These are phyloP conservation scores for Brachionus koreanus DNA, from an alignment of 1,140 invertebrate species.

Conservation along the genomic window DNA sequence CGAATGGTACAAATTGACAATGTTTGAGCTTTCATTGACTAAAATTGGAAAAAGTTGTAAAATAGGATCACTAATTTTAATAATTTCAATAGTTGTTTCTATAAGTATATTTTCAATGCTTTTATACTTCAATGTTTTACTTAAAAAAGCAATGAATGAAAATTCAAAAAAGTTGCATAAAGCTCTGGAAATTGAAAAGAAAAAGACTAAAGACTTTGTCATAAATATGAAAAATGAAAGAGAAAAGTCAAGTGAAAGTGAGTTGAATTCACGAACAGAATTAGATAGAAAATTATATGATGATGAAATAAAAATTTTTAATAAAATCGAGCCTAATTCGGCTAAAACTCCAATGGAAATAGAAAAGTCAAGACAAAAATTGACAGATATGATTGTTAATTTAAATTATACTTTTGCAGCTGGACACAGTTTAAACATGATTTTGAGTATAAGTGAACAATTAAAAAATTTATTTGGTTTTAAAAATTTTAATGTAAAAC, in stretches of 20 bases:
- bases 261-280: neutral
- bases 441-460: conserved; percentile 1
- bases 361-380: neutral
- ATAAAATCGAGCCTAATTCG: neutral
- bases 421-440: neutral
- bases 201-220: neutral
- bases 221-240: neutral
- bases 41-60: neutral
- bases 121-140: neutral
- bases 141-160: neutral
- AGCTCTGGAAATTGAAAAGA: neutral
- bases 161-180: neutral
- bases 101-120: neutral
- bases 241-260: neutral
- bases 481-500: neutral
- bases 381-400: neutral
- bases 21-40: neutral
- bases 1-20: conserved; percentile 23
- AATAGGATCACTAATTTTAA: neutral
- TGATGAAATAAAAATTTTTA: neutral
- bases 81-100: neutral
- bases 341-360: conserved; percentile 4
- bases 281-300: no score
- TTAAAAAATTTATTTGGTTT: conserved; percentile 13
- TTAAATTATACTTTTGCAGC: neutral